These are phyloP conservation scores for Podarcis muralis DNA, from an alignment of 2,113 vertebrate species.

Conservation along the genomic window DNA sequence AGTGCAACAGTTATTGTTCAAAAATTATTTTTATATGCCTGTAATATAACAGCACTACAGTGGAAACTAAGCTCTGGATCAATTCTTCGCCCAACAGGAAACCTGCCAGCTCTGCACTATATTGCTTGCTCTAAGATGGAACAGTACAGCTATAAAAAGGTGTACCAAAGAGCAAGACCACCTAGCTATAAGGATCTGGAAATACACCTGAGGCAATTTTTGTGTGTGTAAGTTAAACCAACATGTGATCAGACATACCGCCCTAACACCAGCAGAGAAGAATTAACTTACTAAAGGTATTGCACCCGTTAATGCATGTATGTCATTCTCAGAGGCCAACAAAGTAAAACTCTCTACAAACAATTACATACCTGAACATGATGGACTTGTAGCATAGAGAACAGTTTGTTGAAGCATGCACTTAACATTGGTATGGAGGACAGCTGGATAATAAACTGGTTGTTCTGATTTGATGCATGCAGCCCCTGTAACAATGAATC, in stretches of 20 bases:
- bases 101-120: not conserved
- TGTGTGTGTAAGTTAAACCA: not conserved
- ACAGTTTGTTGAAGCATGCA: constrained; percentile 97
- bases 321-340: not conserved
- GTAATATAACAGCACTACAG: not conserved
- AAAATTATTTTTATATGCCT: not conserved
- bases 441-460: constrained; percentile 84
- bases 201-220: not conserved
- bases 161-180: not conserved
- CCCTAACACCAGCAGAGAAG: not conserved
- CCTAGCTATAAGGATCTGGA: not conserved
- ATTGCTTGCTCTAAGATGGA: not conserved
- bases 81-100: not conserved
- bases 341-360: not conserved
- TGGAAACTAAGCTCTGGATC: not conserved
- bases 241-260: not conserved
- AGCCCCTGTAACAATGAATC: constrained; percentile 92
- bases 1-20: not conserved
- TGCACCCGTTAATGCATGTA: not conserved
- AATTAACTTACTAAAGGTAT: not conserved
- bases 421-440: constrained; percentile 97
- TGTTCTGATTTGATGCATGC: constrained; percentile 81
- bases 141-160: not conserved
- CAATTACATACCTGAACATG: constrained; percentile 90
- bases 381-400: constrained; percentile 97